Evolutionary conservation across 1,140 invertebrate genomes (phyloP).

Genomic region (Steinernema khuongi): DNA sequence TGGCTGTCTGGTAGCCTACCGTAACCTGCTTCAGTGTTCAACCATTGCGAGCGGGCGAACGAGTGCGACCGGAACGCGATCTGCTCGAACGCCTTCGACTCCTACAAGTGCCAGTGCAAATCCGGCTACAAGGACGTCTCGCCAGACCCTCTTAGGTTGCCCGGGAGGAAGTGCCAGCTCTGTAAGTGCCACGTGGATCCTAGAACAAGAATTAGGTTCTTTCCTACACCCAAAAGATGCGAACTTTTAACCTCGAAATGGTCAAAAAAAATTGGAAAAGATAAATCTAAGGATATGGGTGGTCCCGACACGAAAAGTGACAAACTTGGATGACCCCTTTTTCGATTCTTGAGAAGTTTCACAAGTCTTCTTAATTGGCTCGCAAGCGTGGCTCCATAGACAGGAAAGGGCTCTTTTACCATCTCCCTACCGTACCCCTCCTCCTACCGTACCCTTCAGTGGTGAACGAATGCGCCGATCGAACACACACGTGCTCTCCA

Average conservation of each 20-base stretch:
- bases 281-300: too few relatives aligned
- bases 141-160: conserved; percentile 50
- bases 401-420: too few relatives aligned
- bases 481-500: conserved; percentile 52
- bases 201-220: too few relatives aligned
- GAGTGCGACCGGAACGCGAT: conserved; percentile 56
- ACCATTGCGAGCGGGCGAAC: conserved; percentile 27
- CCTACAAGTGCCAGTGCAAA: conserved; percentile 51
- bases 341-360: too few relatives aligned
- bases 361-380: too few relatives aligned
- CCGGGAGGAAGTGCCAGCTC: conserved; percentile 53
- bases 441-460: conserved; percentile 44
- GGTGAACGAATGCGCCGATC: conserved; percentile 56
- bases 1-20: background rate
- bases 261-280: too few relatives aligned
- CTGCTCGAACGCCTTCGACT: conserved; percentile 54
- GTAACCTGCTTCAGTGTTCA: conserved; percentile 25
- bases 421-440: too few relatives aligned
- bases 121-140: conserved; percentile 47
- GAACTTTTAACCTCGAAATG: too few relatives aligned
- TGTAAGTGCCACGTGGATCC: conserved; percentile 34
- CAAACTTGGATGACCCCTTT: too few relatives aligned
- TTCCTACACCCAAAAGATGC: too few relatives aligned
- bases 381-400: too few relatives aligned
- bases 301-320: too few relatives aligned